These are phyloP conservation scores for Orthonyx spaldingii DNA, from an alignment of 2,113 vertebrate species.

Conservation along the genomic window DNA sequence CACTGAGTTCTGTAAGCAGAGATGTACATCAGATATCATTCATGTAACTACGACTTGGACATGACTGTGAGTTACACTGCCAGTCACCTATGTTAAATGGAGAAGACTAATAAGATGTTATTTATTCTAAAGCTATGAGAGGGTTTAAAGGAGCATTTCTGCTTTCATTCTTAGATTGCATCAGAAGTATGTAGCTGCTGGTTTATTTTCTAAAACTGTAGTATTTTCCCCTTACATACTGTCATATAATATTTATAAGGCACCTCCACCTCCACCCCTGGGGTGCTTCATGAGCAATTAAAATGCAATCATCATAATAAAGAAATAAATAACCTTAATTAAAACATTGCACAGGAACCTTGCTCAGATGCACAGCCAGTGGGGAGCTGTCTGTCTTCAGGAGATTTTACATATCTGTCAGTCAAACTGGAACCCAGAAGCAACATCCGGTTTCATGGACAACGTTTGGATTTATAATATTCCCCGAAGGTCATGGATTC, in stretches of 20 bases:
- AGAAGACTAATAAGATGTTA: neutral
- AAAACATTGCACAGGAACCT: conserved; percentile 60
- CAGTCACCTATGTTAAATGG: neutral
- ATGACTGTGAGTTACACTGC: neutral
- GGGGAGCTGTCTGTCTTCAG: conserved; percentile 54
- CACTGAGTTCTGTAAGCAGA: neutral
- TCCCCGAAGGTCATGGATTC: neutral
- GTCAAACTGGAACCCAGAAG: neutral
- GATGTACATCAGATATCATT: neutral
- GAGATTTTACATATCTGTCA: conserved; percentile 56
- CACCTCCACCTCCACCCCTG: conserved; percentile 13
- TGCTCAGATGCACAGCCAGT: conserved; percentile 19
- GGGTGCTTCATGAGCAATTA: conserved; percentile 48
- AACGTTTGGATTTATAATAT: neutral
- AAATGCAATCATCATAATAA: conserved; percentile 62
- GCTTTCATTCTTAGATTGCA: neutral
- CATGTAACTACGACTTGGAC: neutral
- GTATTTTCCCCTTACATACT: neutral
- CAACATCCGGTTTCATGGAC: neutral
- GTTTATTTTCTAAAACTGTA: neutral
- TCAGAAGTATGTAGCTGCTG: neutral
- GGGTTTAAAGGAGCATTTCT: neutral
- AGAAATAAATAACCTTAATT: conserved; percentile 73
- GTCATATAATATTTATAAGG: conserved; percentile 36
- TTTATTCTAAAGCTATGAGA: neutral